These are phyloP conservation scores for Mus minutoides DNA, from an alignment of 2,797 vertebrate species.

Conservation along the genomic window DNA sequence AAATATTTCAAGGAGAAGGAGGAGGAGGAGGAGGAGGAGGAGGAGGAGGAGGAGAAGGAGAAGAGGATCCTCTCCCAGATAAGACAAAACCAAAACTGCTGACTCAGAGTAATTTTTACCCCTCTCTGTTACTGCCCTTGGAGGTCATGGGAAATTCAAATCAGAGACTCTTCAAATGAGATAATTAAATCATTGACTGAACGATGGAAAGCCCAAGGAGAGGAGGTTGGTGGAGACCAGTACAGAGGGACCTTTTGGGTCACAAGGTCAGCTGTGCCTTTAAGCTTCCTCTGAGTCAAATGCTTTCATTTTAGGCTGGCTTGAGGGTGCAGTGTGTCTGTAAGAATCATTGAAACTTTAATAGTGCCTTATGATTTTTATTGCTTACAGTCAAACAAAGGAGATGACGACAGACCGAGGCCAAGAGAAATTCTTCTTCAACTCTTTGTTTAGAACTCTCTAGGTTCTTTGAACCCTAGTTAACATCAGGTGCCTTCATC, in stretches of 20 bases:
- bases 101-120: background rate
- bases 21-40: background rate
- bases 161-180: conserved; percentile 8
- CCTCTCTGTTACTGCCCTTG: background rate
- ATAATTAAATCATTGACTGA: background rate
- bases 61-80: background rate
- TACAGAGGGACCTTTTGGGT: background rate
- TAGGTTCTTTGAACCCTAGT: background rate
- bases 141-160: conserved; percentile 19
- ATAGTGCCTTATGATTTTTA: background rate
- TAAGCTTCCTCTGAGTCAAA: background rate
- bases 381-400: conserved; percentile 13
- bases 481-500: background rate
- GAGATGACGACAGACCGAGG: background rate
- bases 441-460: background rate
- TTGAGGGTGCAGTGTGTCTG: background rate
- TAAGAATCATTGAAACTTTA: conserved; percentile 20
- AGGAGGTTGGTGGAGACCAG: background rate
- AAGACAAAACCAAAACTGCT: conserved; percentile 21
- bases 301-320: background rate
- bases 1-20: background rate
- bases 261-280: background rate
- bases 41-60: too few relatives aligned
- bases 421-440: conserved; percentile 1
- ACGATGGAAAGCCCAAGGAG: background rate